These are phyloP conservation scores for Camponotus floridanus DNA, from an alignment of 1,140 invertebrate species.

Conservation along the genomic window DNA sequence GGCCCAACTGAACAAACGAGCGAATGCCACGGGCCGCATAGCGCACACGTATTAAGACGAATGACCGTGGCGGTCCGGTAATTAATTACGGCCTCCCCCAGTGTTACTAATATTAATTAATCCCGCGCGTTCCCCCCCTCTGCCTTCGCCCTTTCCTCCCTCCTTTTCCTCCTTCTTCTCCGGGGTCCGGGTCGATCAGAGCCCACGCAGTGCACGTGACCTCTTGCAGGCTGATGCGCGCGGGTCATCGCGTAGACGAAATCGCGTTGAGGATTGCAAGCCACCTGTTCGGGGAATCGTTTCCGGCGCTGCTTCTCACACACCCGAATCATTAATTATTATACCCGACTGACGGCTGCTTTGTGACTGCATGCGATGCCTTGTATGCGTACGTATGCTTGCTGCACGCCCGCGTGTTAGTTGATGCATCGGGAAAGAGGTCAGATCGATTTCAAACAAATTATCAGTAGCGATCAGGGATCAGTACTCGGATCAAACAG, in stretches of 20 bases:
- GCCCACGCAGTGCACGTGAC: conserved; percentile 45
- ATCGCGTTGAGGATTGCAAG: conserved; percentile 40
- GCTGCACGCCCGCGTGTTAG: neutral
- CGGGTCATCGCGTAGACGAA: conserved; percentile 62
- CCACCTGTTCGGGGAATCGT: conserved; percentile 75
- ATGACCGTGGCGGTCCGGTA: conserved; percentile 69
- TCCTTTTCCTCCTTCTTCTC: no score
- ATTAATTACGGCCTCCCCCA: conserved; percentile 80
- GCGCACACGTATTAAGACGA: conserved; percentile 77
- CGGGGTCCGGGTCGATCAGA: conserved; percentile 23
- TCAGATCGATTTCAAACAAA: conserved; percentile 14
- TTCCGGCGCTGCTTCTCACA: conserved; percentile 64
- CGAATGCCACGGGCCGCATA: conserved; percentile 72
- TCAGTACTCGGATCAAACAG: neutral
- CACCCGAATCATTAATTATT: conserved; percentile 73
- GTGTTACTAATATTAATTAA: conserved; percentile 82
- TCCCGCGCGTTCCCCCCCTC: conserved; percentile 56
- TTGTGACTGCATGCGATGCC: neutral
- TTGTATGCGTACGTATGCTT: neutral
- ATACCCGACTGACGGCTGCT: neutral
- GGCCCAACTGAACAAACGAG: conserved; percentile 74
- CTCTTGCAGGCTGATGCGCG: conserved; percentile 52
- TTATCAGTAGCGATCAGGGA: conserved; percentile 14
- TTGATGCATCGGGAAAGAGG: conserved; percentile 7
- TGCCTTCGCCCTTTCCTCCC: no score